Conservation (phyloP, 2,113 vertebrate species). For the Alethe castanea region DNA sequence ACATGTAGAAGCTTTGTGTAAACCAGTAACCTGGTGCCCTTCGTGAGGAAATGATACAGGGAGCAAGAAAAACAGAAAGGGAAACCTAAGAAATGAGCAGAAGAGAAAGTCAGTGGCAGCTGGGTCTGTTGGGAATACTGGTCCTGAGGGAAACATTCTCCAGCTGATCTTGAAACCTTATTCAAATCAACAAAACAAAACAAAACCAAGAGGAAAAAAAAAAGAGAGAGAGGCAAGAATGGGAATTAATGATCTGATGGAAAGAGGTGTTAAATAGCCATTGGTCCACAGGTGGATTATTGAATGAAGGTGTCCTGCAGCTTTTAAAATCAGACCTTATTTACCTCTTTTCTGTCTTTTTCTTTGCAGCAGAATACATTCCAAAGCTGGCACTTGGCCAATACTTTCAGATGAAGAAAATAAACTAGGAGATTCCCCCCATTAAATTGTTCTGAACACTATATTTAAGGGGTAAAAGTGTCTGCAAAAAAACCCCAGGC, state of each 20-base stretch:
- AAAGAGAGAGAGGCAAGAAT: background rate
- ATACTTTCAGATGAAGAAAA: background rate
- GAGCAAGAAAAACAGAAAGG: background rate
- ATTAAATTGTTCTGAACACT: background rate
- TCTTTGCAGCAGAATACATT: background rate
- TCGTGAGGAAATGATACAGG: background rate
- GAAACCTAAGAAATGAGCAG: background rate
- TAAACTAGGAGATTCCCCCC: background rate
- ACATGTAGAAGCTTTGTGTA: background rate
- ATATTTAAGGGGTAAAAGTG: background rate
- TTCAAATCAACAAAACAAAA: background rate
- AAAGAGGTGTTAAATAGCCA: background rate
- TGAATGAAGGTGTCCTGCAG: background rate
- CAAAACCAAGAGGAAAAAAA: background rate
- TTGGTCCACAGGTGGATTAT: background rate
- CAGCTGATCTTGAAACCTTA: background rate
- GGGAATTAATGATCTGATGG: background rate
- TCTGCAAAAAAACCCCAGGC: background rate
- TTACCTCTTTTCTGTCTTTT: background rate
- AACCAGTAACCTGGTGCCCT: background rate
- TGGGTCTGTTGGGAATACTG: background rate
- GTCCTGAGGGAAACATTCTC: background rate
- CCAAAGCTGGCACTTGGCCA: background rate
- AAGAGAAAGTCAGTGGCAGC: background rate
- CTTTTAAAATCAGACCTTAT: background rate